Conservation (phyloP, 37 sponge, comb jelly and placozoan genomes). For the Theonella swinhoei region DNA sequence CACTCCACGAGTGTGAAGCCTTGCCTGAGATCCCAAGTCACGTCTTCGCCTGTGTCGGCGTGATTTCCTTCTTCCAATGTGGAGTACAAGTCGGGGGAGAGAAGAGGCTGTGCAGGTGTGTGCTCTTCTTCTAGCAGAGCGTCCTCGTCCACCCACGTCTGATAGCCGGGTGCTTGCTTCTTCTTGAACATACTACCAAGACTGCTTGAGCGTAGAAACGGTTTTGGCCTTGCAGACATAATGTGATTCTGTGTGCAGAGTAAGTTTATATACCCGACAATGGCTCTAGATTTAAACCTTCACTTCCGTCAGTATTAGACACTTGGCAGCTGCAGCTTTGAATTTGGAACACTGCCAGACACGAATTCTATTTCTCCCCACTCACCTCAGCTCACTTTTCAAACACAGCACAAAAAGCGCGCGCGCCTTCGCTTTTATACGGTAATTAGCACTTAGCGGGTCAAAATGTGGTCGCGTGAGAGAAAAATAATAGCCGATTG, state of each 20-base stretch:
- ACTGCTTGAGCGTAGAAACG: slow-evolving; percentile 16
- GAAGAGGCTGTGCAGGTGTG: not conserved
- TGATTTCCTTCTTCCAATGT: not conserved
- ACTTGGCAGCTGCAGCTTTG: no score
- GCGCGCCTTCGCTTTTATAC: no score
- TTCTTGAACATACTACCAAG: slow-evolving; percentile 29
- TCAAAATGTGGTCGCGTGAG: no score
- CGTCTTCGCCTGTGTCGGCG: not conserved
- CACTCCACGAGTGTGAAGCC: slow-evolving; percentile 34
- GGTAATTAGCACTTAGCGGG: no score
- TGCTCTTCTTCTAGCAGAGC: not conserved
- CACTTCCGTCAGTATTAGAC: no score
- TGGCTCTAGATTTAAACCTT: no score
- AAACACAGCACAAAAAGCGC: no score
- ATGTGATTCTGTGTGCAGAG: not conserved
- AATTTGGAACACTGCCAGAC: no score
- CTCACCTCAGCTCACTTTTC: no score
- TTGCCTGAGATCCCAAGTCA: not conserved
- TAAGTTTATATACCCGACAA: no score
- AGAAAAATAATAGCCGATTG: no score
- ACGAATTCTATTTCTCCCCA: no score
- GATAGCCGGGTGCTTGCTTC: slow-evolving; percentile 16
- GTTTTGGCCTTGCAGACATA: slow-evolving; percentile 4
- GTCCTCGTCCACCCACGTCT: slow-evolving; percentile 52
- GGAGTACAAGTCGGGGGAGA: not conserved